Percentiles rank a stretch among this genome's conserved stretches.
phyloP scores from a whole-genome alignment of 2,113 vertebrate genomes.

The Rattus rattus region DNA sequence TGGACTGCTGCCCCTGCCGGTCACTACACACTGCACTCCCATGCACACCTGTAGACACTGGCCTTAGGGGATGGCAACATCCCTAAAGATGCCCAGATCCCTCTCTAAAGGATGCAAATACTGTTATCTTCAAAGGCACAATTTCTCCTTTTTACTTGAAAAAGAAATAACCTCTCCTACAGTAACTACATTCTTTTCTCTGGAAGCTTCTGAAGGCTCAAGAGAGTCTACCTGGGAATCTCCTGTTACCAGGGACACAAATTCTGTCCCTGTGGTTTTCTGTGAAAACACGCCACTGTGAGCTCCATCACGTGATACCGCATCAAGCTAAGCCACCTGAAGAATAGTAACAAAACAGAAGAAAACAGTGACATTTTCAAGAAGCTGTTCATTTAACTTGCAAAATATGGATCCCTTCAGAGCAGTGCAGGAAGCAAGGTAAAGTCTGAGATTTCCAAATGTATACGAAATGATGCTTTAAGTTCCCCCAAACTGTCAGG shows the following conservation, averaged over 20 bases:
- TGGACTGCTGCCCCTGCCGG: neutral
- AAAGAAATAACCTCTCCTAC: conserved; percentile 3
- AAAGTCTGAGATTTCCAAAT: neutral
- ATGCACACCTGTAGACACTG: neutral
- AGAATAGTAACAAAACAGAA: neutral
- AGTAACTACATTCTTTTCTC: neutral
- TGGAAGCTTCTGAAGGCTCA: neutral
- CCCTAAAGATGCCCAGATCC: neutral
- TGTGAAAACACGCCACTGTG: neutral
- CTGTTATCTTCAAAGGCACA: neutral
- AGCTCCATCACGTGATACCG: neutral
- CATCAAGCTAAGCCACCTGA: neutral
- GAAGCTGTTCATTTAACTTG: neutral
- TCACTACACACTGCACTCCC: neutral
- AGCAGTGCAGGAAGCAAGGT: conserved; percentile 10
- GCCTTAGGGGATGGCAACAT: conserved; percentile 2
- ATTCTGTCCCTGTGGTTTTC: neutral
- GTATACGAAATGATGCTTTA: neutral
- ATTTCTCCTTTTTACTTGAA: conserved; percentile 36
- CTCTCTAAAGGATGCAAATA: neutral
- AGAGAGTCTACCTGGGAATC: neutral
- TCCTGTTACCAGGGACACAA: neutral
- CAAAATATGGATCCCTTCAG: neutral
- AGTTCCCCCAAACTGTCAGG: neutral
- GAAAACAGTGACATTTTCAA: neutral